Base-by-base conservation (phyloP, 1,140 invertebrate species). In the Drosophila elegans region DNA sequence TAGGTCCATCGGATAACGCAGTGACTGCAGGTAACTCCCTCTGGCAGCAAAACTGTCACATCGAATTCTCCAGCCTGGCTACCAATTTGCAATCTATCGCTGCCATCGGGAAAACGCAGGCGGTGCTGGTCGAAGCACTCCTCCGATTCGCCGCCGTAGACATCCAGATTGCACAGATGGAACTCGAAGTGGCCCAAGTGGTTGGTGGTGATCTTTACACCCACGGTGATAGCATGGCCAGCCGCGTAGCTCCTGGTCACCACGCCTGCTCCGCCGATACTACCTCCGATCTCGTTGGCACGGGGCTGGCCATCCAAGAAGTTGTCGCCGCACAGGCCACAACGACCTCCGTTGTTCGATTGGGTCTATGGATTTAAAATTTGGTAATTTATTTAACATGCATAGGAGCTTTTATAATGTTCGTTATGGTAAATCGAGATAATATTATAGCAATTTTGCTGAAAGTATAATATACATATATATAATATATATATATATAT, bases 1-100 rank as follows among this genome's bases (percentile, higher is more conserved):
- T 96, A 96, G 62, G 94, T 94, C 95, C 96, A 96, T 60, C 95
- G 93, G 3, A 96, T 79, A 0, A 96, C 94, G 83, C 96, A 96
- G 45, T 95, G 94, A 4, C 94, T 51, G 80, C 96, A 96, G 2
- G 86, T 93, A 3, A 96, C n/a, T 34, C 84, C 91, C 4, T 83
- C 16, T 0, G 96, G 95, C 5, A 95, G 80, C 3, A 82, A 9
- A 3, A 94, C 82, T 0, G 54, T 71, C n/a, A 93, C 84, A 36
- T 92, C 78, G 44, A 93, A 93, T 34, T 76, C 79, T 6, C 91
- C 93, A 1, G 62, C 36, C 48, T 71, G 60, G 5, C 21, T 36
- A 9, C 76, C 80, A 59, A 93, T 90, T 0, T 74, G 2, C 29
- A 90, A 80, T 56, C 60, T 64, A 29, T 90, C 72, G 4, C 80